phyloP scores from a whole-genome alignment of 2,888 invertebrate genomes.

The Hartigia nigra region DNA sequence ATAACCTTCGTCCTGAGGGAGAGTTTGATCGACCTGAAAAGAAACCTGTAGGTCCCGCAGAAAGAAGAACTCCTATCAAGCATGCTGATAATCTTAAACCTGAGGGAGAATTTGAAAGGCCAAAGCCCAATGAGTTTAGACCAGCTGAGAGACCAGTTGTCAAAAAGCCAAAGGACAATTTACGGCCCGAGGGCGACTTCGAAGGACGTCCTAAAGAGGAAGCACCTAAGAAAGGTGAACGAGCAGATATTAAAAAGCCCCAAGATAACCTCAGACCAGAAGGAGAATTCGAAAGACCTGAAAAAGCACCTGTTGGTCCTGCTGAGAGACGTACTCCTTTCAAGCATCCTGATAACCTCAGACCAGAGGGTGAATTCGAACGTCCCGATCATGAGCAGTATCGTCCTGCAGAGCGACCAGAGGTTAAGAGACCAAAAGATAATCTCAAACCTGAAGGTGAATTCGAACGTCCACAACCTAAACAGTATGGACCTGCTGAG shows the following conservation, averaged over 20 bases:
- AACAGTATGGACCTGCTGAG: constrained; percentile 69
- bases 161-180: constrained; percentile 73
- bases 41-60: constrained; percentile 64
- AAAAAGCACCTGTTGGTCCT: constrained; percentile 41
- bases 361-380: constrained; percentile 51
- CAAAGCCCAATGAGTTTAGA: constrained; percentile 41
- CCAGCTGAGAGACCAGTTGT: constrained; percentile 68
- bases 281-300: constrained; percentile 57
- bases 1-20: constrained; percentile 77
- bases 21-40: constrained; percentile 67
- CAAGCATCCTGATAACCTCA: constrained; percentile 58
- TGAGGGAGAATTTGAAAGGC: constrained; percentile 63
- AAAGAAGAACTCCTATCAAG: constrained; percentile 64
- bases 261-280: constrained; percentile 70
- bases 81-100: constrained; percentile 63
- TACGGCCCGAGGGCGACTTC: constrained; percentile 73
- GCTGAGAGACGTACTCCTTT: constrained; percentile 51
- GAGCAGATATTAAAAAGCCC: constrained; percentile 54
- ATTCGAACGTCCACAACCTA: constrained; percentile 64
- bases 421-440: constrained; percentile 51
- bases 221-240: constrained; percentile 50
- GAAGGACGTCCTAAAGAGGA: constrained; percentile 49
- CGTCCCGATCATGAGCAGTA: constrained; percentile 27
- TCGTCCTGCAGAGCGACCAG: constrained; percentile 35
- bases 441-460: constrained; percentile 66